Percentiles rank a stretch among this genome's conserved stretches.
These are phyloP conservation scores for Geotrypetes seraphini DNA, from an alignment of 2,797 vertebrate genomes.

Conservation along the genomic window DNA sequence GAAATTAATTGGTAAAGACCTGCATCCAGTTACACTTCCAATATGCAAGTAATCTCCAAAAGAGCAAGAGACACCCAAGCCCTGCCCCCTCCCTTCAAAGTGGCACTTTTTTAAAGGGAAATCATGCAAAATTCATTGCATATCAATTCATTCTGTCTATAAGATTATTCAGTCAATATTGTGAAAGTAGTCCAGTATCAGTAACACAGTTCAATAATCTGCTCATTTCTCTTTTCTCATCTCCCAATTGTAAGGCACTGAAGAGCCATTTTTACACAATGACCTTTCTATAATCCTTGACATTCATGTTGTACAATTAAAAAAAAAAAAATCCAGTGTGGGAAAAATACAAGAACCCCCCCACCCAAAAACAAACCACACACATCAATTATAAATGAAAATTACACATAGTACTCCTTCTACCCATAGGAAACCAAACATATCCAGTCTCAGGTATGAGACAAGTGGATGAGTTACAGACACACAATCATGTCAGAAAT, in stretches of 20 bases:
- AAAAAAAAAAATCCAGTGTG: conserved; percentile 47
- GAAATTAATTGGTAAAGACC: too few relatives aligned
- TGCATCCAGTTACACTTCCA: too few relatives aligned
- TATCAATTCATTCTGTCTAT: conserved; percentile 59
- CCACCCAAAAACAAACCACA: too few relatives aligned
- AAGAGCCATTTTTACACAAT: conserved; percentile 5
- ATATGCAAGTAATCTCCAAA: too few relatives aligned
- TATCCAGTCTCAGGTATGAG: too few relatives aligned
- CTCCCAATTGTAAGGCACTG: conserved; percentile 23
- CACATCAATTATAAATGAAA: background rate
- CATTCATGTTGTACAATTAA: conserved; percentile 32
- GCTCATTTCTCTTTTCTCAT: conserved; percentile 26
- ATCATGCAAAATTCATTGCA: conserved; percentile 45
- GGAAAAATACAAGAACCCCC: too few relatives aligned
- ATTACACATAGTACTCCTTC: too few relatives aligned
- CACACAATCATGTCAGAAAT: too few relatives aligned
- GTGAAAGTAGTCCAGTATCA: conserved; percentile 63
- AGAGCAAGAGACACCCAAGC: too few relatives aligned
- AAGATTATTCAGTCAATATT: conserved; percentile 42
- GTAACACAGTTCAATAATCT: conserved; percentile 34
- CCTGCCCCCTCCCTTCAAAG: too few relatives aligned
- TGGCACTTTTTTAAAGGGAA: conserved; percentile 24
- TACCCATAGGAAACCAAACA: too few relatives aligned
- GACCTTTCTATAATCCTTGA: conserved; percentile 35
- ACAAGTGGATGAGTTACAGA: too few relatives aligned